Conservation (phyloP, 2,113 vertebrate genomes). For the Microtus oregoni region DNA sequence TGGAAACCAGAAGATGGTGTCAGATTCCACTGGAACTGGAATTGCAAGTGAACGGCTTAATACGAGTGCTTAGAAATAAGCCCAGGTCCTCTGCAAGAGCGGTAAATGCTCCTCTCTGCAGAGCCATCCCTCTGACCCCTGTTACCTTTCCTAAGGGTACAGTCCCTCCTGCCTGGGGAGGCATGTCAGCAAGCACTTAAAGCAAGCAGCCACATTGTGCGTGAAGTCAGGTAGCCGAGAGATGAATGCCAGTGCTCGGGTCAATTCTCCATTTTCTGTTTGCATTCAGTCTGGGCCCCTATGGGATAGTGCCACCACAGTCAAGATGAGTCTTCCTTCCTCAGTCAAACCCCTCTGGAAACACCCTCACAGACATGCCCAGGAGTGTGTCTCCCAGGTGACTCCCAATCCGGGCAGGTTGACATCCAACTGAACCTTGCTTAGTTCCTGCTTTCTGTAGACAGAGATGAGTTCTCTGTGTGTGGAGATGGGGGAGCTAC, state of each 20-base stretch:
- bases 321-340: neutral
- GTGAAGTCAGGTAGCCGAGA: neutral
- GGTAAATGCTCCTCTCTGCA: neutral
- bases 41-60: neutral
- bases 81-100: neutral
- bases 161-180: neutral
- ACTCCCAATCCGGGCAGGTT: neutral
- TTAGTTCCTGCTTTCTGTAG: neutral
- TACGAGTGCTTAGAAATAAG: neutral
- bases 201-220: neutral
- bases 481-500: too few relatives aligned
- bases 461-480: neutral
- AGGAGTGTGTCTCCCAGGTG: neutral
- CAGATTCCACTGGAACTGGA: neutral
- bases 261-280: neutral
- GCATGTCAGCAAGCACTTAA: neutral
- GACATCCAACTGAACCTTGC: neutral
- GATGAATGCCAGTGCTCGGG: neutral
- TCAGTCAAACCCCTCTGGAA: neutral
- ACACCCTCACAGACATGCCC: neutral
- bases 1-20: neutral
- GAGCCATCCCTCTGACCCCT: neutral
- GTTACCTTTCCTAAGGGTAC: neutral
- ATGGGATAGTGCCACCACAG: neutral
- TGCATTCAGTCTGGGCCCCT: neutral